Evolutionary conservation across 2,888 invertebrate species (phyloP).

Genomic region (Oegoconia quadripuncta): DNA sequence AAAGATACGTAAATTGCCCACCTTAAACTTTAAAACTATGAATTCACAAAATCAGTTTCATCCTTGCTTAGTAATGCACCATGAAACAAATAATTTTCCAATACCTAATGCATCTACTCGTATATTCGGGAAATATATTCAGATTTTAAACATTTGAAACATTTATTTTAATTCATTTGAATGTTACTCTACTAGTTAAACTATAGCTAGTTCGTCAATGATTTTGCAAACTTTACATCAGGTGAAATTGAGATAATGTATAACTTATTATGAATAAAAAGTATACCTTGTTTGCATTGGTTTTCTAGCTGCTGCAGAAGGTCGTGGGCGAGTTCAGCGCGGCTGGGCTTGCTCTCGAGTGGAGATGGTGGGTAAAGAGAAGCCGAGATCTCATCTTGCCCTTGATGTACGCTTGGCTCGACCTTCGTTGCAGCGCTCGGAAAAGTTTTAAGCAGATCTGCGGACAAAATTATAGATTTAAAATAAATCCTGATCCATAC

Average conservation of each 20-base stretch:
- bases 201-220: too few species aligned
- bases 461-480: slow-evolving; percentile 17
- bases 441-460: slow-evolving; percentile 68
- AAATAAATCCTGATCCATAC: neutral
- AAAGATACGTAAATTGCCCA: too few species aligned
- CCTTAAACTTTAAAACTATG: too few species aligned
- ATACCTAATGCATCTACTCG: too few species aligned
- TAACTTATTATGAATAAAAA: neutral
- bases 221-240: neutral
- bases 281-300: slow-evolving; percentile 83
- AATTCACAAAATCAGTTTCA: too few species aligned
- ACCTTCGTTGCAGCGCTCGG: slow-evolving; percentile 61
- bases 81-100: too few species aligned
- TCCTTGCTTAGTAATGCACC: too few species aligned
- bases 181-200: too few species aligned
- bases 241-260: neutral
- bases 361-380: slow-evolving; percentile 67
- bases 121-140: too few species aligned
- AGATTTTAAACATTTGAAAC: too few species aligned
- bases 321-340: slow-evolving; percentile 81
- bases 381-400: slow-evolving; percentile 49
- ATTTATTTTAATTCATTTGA: too few species aligned
- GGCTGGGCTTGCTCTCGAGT: slow-evolving; percentile 61
- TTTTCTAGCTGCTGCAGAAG: slow-evolving; percentile 83
- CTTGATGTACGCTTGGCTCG: slow-evolving; percentile 42